These are phyloP conservation scores for Melanogrammus aeglefinus DNA, from an alignment of 2,797 vertebrate genomes.

Conservation along the genomic window DNA sequence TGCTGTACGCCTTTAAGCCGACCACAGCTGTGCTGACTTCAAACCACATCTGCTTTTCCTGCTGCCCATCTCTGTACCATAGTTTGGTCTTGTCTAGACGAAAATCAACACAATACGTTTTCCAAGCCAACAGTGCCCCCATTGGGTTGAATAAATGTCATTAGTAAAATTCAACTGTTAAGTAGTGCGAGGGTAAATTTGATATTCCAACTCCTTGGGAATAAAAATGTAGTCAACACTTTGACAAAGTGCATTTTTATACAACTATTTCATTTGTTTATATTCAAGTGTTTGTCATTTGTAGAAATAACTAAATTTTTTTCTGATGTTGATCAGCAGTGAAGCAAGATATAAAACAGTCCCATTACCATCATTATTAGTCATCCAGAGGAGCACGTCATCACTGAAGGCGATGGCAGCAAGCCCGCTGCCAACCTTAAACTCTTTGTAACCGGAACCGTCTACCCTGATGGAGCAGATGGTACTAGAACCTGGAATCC, in stretches of 20 bases:
- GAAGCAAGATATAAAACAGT: not conserved
- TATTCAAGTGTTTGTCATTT: too few relatives aligned
- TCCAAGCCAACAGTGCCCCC: not conserved
- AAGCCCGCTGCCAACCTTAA: conserved; percentile 65
- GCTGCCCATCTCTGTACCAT: conserved; percentile 78
- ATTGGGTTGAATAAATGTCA: not conserved
- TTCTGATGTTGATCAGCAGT: not conserved
- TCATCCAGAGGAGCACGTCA: conserved; percentile 82
- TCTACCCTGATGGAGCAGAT: conserved; percentile 58
- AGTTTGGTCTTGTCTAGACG: conserved; percentile 74
- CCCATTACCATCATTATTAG: conserved; percentile 60
- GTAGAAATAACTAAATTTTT: too few relatives aligned
- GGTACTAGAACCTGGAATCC: conserved; percentile 48
- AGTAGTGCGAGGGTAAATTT: not conserved
- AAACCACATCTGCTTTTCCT: conserved; percentile 79
- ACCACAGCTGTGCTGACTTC: conserved; percentile 73
- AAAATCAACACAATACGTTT: not conserved
- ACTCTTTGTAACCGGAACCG: conserved; percentile 74
- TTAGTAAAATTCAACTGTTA: too few relatives aligned
- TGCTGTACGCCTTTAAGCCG: conserved; percentile 79
- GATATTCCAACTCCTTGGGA: not conserved
- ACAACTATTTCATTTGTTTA: not conserved
- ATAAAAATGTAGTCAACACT: not conserved
- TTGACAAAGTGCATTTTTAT: not conserved
- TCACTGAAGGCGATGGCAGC: conserved; percentile 74